phyloP scores from a whole-genome alignment of 2,113 vertebrate species.

The Capreolus pygargus region DNA sequence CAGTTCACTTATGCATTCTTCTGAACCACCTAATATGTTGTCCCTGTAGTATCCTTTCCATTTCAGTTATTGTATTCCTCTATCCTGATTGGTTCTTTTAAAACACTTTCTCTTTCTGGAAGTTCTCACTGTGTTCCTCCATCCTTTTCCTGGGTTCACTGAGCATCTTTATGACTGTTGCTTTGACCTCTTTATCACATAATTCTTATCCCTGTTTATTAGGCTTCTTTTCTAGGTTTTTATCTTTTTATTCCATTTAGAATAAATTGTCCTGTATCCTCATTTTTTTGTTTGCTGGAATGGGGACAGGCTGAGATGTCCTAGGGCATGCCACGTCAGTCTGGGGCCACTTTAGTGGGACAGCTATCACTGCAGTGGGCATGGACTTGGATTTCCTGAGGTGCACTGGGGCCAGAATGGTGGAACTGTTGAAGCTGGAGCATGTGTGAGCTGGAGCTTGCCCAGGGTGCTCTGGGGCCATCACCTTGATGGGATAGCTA shows the following conservation, averaged over 20 bases:
- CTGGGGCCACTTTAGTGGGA: not conserved
- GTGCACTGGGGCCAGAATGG: not conserved
- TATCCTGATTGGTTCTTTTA: not conserved
- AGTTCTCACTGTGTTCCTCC: not conserved
- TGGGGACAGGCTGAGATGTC: not conserved
- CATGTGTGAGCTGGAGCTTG: not conserved
- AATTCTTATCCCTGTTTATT: not conserved
- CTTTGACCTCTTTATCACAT: not conserved
- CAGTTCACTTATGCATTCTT: not conserved
- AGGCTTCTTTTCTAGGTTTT: not conserved
- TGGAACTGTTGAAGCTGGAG: not conserved
- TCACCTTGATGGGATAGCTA: not conserved
- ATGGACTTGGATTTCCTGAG: not conserved
- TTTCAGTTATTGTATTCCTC: not conserved
- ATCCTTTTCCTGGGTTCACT: not conserved
- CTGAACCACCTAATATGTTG: not conserved
- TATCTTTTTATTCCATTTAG: not conserved
- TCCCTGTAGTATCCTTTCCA: not conserved
- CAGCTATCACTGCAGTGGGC: not conserved
- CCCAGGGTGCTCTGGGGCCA: not conserved
- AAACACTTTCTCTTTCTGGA: not conserved
- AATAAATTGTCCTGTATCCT: not conserved
- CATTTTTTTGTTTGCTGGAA: not conserved
- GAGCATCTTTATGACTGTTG: not conserved
- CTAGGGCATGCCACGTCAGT: too few species aligned